Evolutionary conservation across 2,888 invertebrate species (phyloP), one percentile per base, ranked within the genome.

Genomic region (Desoria tigrina): DNA sequence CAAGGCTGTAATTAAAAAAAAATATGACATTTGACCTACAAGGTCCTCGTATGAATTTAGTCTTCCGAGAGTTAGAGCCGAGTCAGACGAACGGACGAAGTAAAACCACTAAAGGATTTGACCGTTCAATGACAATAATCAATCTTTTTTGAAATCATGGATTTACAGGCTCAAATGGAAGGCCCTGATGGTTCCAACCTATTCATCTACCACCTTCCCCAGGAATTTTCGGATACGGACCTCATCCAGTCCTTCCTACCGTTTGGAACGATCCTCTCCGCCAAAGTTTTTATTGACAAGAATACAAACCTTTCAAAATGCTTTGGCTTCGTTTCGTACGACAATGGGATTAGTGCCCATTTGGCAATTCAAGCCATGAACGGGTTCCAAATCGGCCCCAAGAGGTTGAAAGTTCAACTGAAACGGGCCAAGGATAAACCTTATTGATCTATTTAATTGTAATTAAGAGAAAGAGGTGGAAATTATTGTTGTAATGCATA

Each of bases 261-360:
- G 69, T 99, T 97, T 83, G 99, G 99, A 79, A 92, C 89, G 82
- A 94, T 99, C 79, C 88, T 99, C 80, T 98, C 98, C 77, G 96
- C 98, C 79, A 99, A 99, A 86, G 98, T 99, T 84, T 99, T 98
- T 86, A 96, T 99, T 84, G 99, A 99, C 86, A 98, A 97, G 84
- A 93, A 94, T 83, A 99, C 99, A 79, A 97, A 97, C 85, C 87
- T 97, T 80, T 98, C 97, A 81, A 99, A 99, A 86, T 99, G 99
- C 85, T 99, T 99, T 84, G 96, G 87, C 79, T 97, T 97, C 83
- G 95, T 97, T 77, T 95, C 95, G 70, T 97, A 92, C 82, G 95
- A 96, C 83, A 96, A 94, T 83, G 88, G 90, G 67, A 83, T 88
- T 77, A 94, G 94, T 79, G 95, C 96, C 71, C 92, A 92, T 81